Conservation (phyloP, 2,888 invertebrate genomes). For the Stenodema calcarata region DNA sequence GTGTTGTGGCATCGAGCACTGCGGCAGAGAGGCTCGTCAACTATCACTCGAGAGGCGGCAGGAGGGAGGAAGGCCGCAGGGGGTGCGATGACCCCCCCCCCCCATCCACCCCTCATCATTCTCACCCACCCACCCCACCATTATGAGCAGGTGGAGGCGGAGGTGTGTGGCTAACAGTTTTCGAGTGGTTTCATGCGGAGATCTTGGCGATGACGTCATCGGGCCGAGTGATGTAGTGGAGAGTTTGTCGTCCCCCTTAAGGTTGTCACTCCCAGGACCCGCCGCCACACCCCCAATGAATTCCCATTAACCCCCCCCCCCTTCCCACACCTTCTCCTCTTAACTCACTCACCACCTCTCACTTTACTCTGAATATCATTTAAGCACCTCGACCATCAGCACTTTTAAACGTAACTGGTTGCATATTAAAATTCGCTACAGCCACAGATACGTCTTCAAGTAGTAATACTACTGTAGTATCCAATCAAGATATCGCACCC, state of each 20-base stretch:
- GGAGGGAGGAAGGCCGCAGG: background rate
- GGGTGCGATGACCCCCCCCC: too few species aligned
- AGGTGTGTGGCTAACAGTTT: slow-evolving; percentile 12
- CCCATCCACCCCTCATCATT: too few species aligned
- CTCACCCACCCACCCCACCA: too few species aligned
- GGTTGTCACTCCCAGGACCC: slow-evolving; percentile 34
- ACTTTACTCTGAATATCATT: background rate
- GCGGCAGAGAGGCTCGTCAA: background rate
- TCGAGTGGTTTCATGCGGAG: slow-evolving; percentile 13
- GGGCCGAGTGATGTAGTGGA: slow-evolving; percentile 5
- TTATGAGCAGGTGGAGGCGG: slow-evolving; percentile 11
- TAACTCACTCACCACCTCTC: background rate
- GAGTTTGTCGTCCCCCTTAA: slow-evolving; percentile 26
- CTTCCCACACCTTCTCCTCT: too few species aligned
- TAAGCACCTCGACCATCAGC: background rate
- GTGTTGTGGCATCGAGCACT: background rate
- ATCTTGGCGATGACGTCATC: slow-evolving; percentile 16
- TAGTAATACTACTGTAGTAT: too few species aligned
- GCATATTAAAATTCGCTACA: too few species aligned
- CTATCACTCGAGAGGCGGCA: background rate
- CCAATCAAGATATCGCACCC: too few species aligned
- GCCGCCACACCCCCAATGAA: background rate
- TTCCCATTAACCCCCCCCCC: background rate
- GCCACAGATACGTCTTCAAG: too few species aligned
- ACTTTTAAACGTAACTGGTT: too few species aligned